Evolutionary conservation across 2,113 vertebrate genomes (phyloP), one percentile per base, ranked within the genome.

Genomic region (Lasiurus cinereus): DNA sequence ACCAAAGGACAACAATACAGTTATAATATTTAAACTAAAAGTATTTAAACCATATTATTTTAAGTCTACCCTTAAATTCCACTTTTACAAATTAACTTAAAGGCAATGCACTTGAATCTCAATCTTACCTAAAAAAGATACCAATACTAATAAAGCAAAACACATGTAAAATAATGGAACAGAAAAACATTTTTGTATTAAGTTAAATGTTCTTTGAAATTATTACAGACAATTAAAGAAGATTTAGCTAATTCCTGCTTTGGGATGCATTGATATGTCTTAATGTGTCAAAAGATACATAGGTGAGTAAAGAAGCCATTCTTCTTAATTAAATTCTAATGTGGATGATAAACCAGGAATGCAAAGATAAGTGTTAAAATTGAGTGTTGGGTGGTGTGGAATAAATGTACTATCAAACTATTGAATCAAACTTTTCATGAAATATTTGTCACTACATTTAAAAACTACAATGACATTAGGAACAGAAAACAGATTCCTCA

Each of bases 401-500:
- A 31, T 1, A 21, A 15, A 21, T 0, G 1, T 31, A 59, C 27
- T 19, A 0, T 56, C 2, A 1, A 67, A 29, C 15, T 29, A 13
- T 3, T 11, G 16, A 15, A 15, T 48, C 10, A 19, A 78, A 2
- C 7, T 50, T n/a, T 39, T 50, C 59, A 19, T 0, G 4, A 83
- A 46, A 5, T 19, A 15, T 27, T 29, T 48, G 31, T 5, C 72
- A 6, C 36, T 4, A 31, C 18, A 3, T 8, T 27, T 48, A 18
- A 50, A 18, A 50, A 56, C 13, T 14, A 11, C 0, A 0, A 22
- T 8, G 39, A 48, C 2, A 2, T 14, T 4, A 16, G 24, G 52
- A 36, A 8, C 3, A 27, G 29, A 67, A 70, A 56, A 6, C 9
- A 48, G 33, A 64, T 31, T 89, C 54, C 24, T 73, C 3, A 0